Evolutionary conservation across 2,113 vertebrate species (phyloP).

Genomic region (Excalfactoria chinensis): DNA sequence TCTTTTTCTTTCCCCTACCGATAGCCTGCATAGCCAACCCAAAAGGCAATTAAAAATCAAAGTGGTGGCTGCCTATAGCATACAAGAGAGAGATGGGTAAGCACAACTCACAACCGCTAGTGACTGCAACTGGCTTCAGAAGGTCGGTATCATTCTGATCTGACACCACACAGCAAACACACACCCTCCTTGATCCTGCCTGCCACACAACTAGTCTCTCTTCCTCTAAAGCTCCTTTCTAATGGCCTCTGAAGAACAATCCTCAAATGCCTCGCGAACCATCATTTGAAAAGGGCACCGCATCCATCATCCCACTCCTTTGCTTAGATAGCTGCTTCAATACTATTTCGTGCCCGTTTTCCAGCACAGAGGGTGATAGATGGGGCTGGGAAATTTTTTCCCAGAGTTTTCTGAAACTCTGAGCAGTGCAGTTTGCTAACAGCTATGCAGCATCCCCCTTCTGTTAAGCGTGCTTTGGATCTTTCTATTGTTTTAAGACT

Average conservation of each 20-base stretch:
- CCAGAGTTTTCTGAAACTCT: neutral
- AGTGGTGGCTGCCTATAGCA: constrained; percentile 11
- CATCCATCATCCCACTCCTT: constrained; percentile 53
- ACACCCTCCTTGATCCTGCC: constrained; percentile 49
- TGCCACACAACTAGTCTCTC: constrained; percentile 2
- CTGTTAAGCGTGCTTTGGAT: neutral
- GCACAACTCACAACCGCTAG: neutral
- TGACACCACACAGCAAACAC: constrained; percentile 41
- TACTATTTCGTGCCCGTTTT: neutral
- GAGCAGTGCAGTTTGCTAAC: neutral
- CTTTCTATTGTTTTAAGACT: constrained; percentile 5
- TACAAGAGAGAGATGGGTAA: neutral
- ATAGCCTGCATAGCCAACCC: neutral
- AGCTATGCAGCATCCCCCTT: neutral
- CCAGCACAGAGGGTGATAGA: constrained; percentile 1
- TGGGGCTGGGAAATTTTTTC: neutral
- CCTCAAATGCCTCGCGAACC: constrained; percentile 41
- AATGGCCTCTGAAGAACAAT: constrained; percentile 56
- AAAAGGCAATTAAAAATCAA: constrained; percentile 47
- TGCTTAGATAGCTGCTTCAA: constrained; percentile 24
- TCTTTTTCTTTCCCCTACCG: neutral
- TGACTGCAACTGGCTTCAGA: constrained; percentile 52
- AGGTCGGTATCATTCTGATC: constrained; percentile 48
- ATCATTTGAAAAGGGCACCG: constrained; percentile 48
- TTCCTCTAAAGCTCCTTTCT: constrained; percentile 47